Evolutionary conservation across 2,888 invertebrate genomes (phyloP).

Genomic region (Nesidiocoris tenuis): DNA sequence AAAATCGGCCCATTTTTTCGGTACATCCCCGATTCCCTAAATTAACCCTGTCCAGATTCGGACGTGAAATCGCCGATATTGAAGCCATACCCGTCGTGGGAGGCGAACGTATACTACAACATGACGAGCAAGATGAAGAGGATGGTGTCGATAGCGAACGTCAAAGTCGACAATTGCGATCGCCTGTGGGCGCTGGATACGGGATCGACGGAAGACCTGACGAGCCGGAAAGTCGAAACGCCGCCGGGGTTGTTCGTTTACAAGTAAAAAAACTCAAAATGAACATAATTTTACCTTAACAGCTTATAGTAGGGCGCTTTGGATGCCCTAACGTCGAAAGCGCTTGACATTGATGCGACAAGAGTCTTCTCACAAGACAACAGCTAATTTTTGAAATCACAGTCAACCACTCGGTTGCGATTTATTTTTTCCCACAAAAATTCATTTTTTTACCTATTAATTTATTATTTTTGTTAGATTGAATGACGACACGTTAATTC

Average conservation of each 20-base stretch:
- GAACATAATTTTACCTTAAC: not conserved
- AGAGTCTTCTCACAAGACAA: too few species aligned
- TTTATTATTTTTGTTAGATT: too few species aligned
- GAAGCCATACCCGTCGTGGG: conserved; percentile 73
- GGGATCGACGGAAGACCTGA: conserved; percentile 55
- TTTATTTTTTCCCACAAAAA: too few species aligned
- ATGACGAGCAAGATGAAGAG: conserved; percentile 46
- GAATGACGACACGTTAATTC: conserved; percentile 68
- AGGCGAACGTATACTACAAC: conserved; percentile 52
- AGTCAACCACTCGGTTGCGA: too few species aligned
- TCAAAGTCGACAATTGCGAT: conserved; percentile 71
- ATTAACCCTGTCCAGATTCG: conserved; percentile 46
- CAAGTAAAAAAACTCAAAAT: conserved; percentile 1
- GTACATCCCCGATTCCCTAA: too few species aligned
- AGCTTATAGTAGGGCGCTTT: not conserved
- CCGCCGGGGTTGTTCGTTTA: conserved; percentile 68
- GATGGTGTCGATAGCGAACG: conserved; percentile 68
- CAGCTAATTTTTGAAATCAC: too few species aligned
- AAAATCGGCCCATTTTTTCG: too few species aligned
- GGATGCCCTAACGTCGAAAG: too few species aligned
- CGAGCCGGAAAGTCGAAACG: conserved; percentile 61
- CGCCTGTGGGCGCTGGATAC: conserved; percentile 79
- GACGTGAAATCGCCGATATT: conserved; percentile 65
- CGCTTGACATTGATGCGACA: too few species aligned
- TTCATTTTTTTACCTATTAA: too few species aligned